Conservation (phyloP, 1,140 invertebrate species). For the Sesamia nonagrioides region DNA sequence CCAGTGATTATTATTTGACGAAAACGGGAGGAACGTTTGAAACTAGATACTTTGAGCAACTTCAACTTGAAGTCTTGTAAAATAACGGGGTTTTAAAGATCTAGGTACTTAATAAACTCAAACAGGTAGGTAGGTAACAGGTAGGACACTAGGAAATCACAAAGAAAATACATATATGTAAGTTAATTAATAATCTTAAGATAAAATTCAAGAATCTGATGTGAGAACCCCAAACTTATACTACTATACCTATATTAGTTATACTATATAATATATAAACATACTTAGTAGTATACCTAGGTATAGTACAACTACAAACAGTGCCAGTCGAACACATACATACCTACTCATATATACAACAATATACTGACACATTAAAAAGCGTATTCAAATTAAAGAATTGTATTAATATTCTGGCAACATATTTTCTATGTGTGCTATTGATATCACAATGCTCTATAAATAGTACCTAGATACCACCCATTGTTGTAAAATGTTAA, state of each 20-base stretch:
- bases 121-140: too few species aligned
- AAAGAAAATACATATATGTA: too few species aligned
- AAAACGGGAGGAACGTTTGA: slow-evolving; percentile 2
- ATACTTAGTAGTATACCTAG: too few species aligned
- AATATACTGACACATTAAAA: neutral
- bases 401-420: neutral
- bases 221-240: too few species aligned
- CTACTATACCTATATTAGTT: too few species aligned
- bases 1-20: slow-evolving; percentile 7
- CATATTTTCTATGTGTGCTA: neutral
- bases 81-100: too few species aligned
- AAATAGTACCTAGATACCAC: slow-evolving; percentile 15
- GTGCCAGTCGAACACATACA: neutral
- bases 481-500: slow-evolving; percentile 6
- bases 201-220: too few species aligned
- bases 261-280: too few species aligned
- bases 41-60: neutral
- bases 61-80: neutral
- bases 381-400: slow-evolving; percentile 3
- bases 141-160: too few species aligned
- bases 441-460: slow-evolving; percentile 6
- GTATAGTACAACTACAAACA: too few species aligned
- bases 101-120: too few species aligned
- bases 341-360: neutral
- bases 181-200: too few species aligned